Percentiles rank a stretch among this genome's conserved stretches.
Conservation (phyloP, 30 jellyfish, hydroid and myxozoan species). For the Hydra vulgaris region DNA sequence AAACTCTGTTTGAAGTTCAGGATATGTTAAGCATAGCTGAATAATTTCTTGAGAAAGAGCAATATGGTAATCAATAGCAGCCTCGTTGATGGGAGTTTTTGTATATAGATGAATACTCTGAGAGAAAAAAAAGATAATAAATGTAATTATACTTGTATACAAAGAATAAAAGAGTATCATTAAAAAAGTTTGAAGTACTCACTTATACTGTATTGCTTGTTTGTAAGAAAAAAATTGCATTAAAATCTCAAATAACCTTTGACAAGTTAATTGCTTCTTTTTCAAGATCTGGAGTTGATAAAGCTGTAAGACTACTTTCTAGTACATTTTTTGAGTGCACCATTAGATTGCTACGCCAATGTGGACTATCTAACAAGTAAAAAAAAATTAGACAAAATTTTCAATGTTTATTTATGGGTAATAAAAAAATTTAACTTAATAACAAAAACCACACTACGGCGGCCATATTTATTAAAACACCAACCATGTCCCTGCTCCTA, state of each 20-base stretch:
- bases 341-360: conserved; percentile 57
- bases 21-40: conserved; percentile 61
- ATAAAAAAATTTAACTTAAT: too few species aligned
- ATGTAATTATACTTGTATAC: neutral
- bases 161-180: too few species aligned
- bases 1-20: conserved; percentile 90
- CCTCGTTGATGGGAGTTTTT: conserved; percentile 76
- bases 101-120: conserved; percentile 77
- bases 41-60: conserved; percentile 84
- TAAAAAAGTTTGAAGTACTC: too few species aligned
- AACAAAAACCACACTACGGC: too few species aligned
- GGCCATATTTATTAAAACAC: too few species aligned
- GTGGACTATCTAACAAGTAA: conserved; percentile 40
- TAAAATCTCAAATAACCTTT: too few species aligned
- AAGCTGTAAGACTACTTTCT: conserved; percentile 40
- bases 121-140: too few species aligned
- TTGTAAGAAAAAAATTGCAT: too few species aligned
- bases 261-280: conserved; percentile 62
- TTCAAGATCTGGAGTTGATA: conserved; percentile 43
- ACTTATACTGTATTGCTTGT: too few species aligned
- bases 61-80: conserved; percentile 85
- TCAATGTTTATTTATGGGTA: too few species aligned
- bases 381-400: neutral
- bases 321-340: conserved; percentile 52
- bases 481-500: too few species aligned